Evolutionary conservation across 2,888 invertebrate genomes (phyloP).

Genomic region (Eupithecia dodoneata): DNA sequence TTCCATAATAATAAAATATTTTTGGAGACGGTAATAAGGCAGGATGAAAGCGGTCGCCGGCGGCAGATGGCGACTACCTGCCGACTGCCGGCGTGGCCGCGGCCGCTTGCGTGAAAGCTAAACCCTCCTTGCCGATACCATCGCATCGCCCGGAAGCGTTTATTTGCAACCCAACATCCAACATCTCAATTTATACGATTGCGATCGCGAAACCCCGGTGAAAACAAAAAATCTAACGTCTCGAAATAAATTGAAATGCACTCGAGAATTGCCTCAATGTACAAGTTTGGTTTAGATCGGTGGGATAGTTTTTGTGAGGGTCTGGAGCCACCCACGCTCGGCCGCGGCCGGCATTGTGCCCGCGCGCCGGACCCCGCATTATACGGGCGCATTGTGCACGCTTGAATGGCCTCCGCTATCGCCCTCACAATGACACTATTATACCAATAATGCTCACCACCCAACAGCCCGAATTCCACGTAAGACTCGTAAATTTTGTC

Average conservation of each 20-base stretch:
- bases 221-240: conserved; percentile 37
- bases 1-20: conserved; percentile 81
- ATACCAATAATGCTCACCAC: conserved; percentile 76
- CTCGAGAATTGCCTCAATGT: conserved; percentile 38
- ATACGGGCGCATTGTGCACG: conserved; percentile 82
- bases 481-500: conserved; percentile 74
- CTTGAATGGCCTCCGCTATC: conserved; percentile 79
- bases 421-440: conserved; percentile 80
- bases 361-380: conserved; percentile 69
- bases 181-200: conserved; percentile 52
- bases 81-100: conserved; percentile 47
- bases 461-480: conserved; percentile 69
- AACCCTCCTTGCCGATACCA: conserved; percentile 53
- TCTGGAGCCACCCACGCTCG: conserved; percentile 76
- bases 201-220: conserved; percentile 42
- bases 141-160: conserved; percentile 60
- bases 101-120: conserved; percentile 63
- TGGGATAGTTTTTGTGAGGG: conserved; percentile 68
- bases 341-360: conserved; percentile 71
- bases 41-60: conserved; percentile 80
- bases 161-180: conserved; percentile 47
- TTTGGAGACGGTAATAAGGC: conserved; percentile 77
- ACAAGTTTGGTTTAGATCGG: conserved; percentile 46
- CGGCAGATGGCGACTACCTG: conserved; percentile 79
- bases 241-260: conserved; percentile 38